Evolutionary conservation across 2,113 vertebrate genomes (phyloP), one percentile per base, ranked within the genome.

Genomic region (Catagonus wagneri): DNA sequence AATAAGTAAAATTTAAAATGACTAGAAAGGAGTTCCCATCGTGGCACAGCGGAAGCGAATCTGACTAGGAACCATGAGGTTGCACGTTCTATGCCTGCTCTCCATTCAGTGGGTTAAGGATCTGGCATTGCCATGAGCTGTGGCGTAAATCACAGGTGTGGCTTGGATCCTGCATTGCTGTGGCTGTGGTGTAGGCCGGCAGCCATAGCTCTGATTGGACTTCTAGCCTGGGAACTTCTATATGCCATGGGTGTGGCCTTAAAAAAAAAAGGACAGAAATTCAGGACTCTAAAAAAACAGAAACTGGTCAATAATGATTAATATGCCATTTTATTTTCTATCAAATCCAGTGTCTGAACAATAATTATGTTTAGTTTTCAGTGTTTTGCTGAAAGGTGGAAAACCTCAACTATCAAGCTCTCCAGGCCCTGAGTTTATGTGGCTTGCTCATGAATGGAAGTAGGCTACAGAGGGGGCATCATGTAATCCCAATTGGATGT

Each of bases 361-460:
- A 75, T 68, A 89, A 90, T 83, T 86, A 52, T 72, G 74, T 74
- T 83, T 96, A 88, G 36, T 95, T 69, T 87, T 90, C 89, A 81
- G 22, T 17, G 83, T 34, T 93, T 95, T 84, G 13, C 32, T 93
- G 91, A 2, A 94, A 90, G 23, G 32, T 54, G 2, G 60, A 75
- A 88, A 72, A 58, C 34, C 75, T 96, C 32, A 66, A 17, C 54
- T 86, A n/a, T 88, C 34, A 50, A 78, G 78, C 61, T 56, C 25
- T 83, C 11, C 44, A 25, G 69, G 22, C 7, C 13, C 63, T 39
- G n/a, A 88, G 23, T 83, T 88, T 90, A 88, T 63, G 65, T 81
- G 50, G n/a, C 86, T 78, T 90, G 56, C 65, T 94, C 25, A 20
- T 69, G 66, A 72, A 27, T 84, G 25, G 13, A 88, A 65, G 16